Conservation (phyloP, 23 tunicate genomes). For the Aplidium turbinatum region DNA sequence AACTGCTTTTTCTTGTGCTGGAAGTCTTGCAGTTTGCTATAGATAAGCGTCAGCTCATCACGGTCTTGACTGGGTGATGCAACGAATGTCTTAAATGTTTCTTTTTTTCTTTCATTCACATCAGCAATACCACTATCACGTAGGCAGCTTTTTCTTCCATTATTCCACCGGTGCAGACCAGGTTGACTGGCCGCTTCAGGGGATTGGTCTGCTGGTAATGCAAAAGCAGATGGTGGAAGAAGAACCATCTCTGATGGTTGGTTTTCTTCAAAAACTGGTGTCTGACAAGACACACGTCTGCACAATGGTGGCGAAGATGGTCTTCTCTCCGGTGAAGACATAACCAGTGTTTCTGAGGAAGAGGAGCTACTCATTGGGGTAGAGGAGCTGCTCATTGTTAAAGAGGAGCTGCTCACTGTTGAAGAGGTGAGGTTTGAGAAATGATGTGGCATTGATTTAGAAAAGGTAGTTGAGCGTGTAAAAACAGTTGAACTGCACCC, state of each 20-base stretch:
- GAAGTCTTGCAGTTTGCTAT: conserved; percentile 58
- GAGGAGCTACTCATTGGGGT: no score
- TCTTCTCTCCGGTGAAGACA: no score
- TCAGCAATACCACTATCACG: conserved; percentile 1
- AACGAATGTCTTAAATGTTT: conserved; percentile 48
- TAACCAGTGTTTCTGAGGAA: no score
- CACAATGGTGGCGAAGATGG: no score
- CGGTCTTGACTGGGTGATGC: conserved; percentile 40
- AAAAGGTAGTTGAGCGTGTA: no score
- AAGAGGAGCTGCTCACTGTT: no score
- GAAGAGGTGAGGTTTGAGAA: no score
- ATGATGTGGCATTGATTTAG: no score
- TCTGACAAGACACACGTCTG: no score
- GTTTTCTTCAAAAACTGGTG: no score
- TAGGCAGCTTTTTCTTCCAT: neutral
- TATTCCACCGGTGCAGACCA: neutral
- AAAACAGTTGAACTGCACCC: no score
- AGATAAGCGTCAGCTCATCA: conserved; percentile 59
- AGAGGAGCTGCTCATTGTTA: no score
- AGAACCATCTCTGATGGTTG: conserved; percentile 3
- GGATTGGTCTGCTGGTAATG: neutral
- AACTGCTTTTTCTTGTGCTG: conserved; percentile 49
- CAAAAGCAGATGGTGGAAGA: conserved; percentile 33
- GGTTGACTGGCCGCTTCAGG: neutral
- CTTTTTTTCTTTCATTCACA: conserved; percentile 15